Evolutionary conservation across 2,797 vertebrate species (phyloP), one percentile per base, ranked within the genome.

Genomic region (Cyprinella venusta): DNA sequence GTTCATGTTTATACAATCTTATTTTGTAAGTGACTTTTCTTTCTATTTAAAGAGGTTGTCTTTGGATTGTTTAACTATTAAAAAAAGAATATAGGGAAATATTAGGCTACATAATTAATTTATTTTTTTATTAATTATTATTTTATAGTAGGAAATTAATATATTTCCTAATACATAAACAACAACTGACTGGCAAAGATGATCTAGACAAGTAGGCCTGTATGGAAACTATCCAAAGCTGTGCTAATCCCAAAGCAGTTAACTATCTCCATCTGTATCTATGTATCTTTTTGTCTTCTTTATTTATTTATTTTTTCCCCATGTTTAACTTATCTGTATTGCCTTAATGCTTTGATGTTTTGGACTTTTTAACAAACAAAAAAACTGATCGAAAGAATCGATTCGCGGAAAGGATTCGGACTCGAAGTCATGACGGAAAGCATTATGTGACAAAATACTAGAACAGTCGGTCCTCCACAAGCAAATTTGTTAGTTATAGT

Each of bases 361-460:
- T 61, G 4, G n/a, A 24, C 12, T 59, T 2, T 1, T 56, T 56
- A 10, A 56, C n/a, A 6, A 24, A 12, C 24, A 24, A n/a, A 7
- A 52, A 15, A 40, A 59, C 52, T 76, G 74, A 45, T 65, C 19
- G 3, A 78, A 65, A 50, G 76, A 78, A 33, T 78, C 42, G 76
- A 67, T 79, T 79, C 76, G 40, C 19, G 2, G 26, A 52, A 67
- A 16, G 26, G 42, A 52, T 26, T 78, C 61, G 15, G 42, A 48
- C 5, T 64, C 59, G 40, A 13, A 63, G 12, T 33, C 61, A 33
- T 26, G 36, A 54, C 61, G 36, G 70, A 40, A 65, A 65, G 59
- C 80, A 26, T 36, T 48, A 26, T 38, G 45, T 75, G 70, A 64
- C 69, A 74, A 81, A 81, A 81, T 38, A 50, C 54, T 10, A 26